phyloP scores from a whole-genome alignment of 2,797 vertebrate genomes.

The Lepilemur septentrionalis region DNA sequence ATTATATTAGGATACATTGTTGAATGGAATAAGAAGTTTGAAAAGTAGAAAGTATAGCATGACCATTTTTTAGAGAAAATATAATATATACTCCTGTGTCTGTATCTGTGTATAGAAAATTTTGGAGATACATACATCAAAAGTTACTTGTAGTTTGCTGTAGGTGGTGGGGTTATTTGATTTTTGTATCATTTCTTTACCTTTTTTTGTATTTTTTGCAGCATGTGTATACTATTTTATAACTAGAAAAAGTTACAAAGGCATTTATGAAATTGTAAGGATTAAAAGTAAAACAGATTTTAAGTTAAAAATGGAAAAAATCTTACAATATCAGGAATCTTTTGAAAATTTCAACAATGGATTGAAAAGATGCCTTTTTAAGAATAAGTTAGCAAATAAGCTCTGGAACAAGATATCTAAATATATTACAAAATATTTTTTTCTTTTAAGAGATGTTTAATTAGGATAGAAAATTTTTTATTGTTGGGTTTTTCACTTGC shows the following conservation, averaged over 20 bases:
- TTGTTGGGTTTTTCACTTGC: not conserved
- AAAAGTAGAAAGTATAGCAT: not conserved
- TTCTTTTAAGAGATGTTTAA: not conserved
- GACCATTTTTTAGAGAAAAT: not conserved
- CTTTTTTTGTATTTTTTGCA: not conserved
- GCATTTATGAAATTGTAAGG: not conserved
- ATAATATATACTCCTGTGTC: not conserved
- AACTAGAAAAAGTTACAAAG: not conserved
- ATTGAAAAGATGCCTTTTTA: not conserved
- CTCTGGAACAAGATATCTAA: not conserved
- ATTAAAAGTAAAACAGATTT: not conserved
- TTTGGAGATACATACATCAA: not conserved
- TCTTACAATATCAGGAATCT: not conserved
- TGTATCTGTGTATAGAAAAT: not conserved
- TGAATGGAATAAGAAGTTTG: not conserved
- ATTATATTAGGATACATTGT: not conserved
- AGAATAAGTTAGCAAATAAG: not conserved
- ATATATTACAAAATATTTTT: not conserved
- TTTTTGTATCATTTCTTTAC: not conserved
- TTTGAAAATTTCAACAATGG: not conserved
- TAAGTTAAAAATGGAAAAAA: not conserved
- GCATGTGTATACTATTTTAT: not conserved
- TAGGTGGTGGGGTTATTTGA: not conserved
- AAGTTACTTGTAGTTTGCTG: not conserved
- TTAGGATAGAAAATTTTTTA: not conserved